Evolutionary conservation across 23 tunicate genomes (phyloP).

Genomic region (Ciona savignyi): DNA sequence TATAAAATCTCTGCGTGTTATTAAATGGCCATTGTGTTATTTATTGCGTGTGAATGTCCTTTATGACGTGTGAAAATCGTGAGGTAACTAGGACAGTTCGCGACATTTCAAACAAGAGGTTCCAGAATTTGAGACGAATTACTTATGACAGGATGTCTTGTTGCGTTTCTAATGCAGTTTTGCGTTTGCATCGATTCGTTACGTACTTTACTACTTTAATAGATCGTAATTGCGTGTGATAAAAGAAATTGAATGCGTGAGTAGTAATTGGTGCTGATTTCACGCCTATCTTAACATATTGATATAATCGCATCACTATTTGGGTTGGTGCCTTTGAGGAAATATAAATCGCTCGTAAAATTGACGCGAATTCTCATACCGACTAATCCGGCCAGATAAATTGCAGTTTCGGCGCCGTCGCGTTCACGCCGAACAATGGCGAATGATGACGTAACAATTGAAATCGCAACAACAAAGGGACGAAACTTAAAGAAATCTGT

Average conservation of each 20-base stretch:
- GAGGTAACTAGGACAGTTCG: not conserved
- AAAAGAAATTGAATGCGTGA: too few relatives aligned
- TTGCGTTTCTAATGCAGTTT: too few relatives aligned
- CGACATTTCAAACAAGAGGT: not conserved
- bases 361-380: not conserved
- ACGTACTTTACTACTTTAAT: too few relatives aligned
- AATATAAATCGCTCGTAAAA: not conserved
- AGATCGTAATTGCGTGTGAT: too few relatives aligned
- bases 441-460: not conserved
- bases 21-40: too few relatives aligned
- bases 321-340: not conserved
- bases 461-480: not conserved
- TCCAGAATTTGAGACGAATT: too few relatives aligned
- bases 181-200: too few relatives aligned
- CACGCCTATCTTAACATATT: not conserved
- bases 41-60: too few relatives aligned
- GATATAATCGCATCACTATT: not conserved
- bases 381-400: not conserved
- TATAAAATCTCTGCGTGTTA: too few relatives aligned
- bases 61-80: too few relatives aligned
- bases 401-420: not conserved
- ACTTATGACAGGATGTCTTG: too few relatives aligned
- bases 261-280: not conserved
- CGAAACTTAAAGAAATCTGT: too few relatives aligned
- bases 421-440: not conserved